phyloP scores from a whole-genome alignment of 2,888 invertebrate genomes.

The Asteroscopus sphinx region DNA sequence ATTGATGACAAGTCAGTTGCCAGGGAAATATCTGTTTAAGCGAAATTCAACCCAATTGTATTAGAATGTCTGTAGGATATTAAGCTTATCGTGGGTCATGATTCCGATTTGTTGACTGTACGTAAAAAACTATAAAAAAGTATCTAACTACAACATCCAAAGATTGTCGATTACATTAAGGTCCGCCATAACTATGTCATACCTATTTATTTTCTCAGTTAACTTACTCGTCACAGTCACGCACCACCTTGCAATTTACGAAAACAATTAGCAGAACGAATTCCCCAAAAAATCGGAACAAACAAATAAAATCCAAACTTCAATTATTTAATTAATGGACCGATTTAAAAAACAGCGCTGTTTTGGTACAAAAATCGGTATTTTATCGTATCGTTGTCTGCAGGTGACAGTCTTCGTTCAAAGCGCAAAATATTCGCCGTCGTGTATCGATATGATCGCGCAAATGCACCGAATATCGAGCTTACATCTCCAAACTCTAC shows the following conservation, averaged over 20 bases:
- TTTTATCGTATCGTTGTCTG: conserved; percentile 67
- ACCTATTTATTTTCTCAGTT: background rate
- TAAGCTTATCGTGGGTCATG: no score
- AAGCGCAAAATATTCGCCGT: conserved; percentile 80
- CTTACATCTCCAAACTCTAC: conserved; percentile 68
- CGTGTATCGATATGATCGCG: conserved; percentile 82
- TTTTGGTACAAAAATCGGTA: conserved; percentile 62
- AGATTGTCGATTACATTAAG: no score
- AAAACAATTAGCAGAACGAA: background rate
- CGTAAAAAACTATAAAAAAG: no score
- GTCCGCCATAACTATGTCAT: no score
- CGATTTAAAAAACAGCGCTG: conserved; percentile 58
- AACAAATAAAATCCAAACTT: background rate
- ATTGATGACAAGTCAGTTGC: no score
- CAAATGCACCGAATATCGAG: conserved; percentile 78
- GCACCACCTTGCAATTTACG: background rate
- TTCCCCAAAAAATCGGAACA: background rate
- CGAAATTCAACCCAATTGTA: no score
- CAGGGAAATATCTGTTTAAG: no score
- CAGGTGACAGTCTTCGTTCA: conserved; percentile 76
- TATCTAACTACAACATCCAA: no score
- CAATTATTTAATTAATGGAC: conserved; percentile 34
- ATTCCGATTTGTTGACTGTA: no score
- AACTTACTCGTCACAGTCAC: background rate
- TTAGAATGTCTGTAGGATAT: no score